Evolutionary conservation across 1,140 invertebrate genomes (phyloP).

Genomic region (Drosophila suzukii): DNA sequence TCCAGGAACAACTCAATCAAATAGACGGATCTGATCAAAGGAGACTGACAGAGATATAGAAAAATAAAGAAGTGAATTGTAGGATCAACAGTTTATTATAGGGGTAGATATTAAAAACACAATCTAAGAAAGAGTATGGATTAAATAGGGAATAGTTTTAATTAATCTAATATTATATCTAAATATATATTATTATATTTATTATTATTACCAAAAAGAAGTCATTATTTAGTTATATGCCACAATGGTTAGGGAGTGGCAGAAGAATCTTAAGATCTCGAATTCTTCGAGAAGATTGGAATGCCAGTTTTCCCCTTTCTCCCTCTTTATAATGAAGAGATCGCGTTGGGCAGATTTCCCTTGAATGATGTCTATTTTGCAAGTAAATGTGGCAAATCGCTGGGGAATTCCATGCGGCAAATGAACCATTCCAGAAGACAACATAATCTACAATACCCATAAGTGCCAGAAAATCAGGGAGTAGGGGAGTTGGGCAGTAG

Average conservation of each 20-base stretch:
- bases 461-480: not conserved
- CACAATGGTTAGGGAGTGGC: not conserved
- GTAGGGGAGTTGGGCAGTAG: too few species aligned
- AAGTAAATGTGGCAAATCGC: slow-evolving; percentile 66
- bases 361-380: slow-evolving; percentile 68
- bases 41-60: not conserved
- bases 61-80: too few species aligned
- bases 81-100: too few species aligned
- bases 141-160: too few species aligned
- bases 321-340: slow-evolving; percentile 14
- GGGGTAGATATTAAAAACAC: too few species aligned
- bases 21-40: not conserved
- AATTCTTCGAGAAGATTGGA: not conserved
- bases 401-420: slow-evolving; percentile 52
- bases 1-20: slow-evolving; percentile 27
- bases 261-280: not conserved
- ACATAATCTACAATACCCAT: not conserved
- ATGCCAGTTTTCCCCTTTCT: not conserved
- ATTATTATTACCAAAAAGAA: too few species aligned
- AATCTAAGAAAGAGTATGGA: too few species aligned
- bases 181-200: too few species aligned
- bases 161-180: too few species aligned
- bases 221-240: too few species aligned
- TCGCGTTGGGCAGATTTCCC: slow-evolving; percentile 33
- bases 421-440: slow-evolving; percentile 49